phyloP scores from a whole-genome alignment of 1,140 invertebrate species.

The Venustaconcha ellipsiformis region DNA sequence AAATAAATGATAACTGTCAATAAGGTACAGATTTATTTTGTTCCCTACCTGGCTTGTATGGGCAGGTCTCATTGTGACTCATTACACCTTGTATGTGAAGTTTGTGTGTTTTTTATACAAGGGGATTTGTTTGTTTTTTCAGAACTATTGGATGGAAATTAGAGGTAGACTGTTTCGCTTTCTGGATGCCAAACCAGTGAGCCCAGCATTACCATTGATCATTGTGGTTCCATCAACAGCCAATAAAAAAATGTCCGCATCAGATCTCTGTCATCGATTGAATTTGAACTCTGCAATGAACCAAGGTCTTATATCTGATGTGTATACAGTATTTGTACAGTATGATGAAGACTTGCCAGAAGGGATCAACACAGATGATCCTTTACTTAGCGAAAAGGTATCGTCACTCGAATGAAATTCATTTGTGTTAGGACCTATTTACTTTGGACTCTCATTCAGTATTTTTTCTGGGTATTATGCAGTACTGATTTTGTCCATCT shows the following conservation, averaged over 20 bases:
- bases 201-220: slow-evolving; percentile 52
- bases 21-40: background rate
- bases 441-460: too few relatives aligned
- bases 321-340: slow-evolving; percentile 25
- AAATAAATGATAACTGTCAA: background rate
- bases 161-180: slow-evolving; percentile 41
- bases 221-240: slow-evolving; percentile 41
- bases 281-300: slow-evolving; percentile 39
- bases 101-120: background rate
- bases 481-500: too few relatives aligned
- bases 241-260: slow-evolving; percentile 23
- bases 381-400: slow-evolving; percentile 36
- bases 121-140: slow-evolving; percentile 2
- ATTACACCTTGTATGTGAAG: background rate
- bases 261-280: slow-evolving; percentile 31
- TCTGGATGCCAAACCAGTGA: slow-evolving; percentile 44
- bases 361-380: slow-evolving; percentile 31
- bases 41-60: background rate
- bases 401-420: too few relatives aligned
- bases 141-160: slow-evolving; percentile 51
- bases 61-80: background rate
- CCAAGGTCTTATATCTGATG: slow-evolving; percentile 37
- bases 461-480: too few relatives aligned
- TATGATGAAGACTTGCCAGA: slow-evolving; percentile 9
- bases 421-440: too few relatives aligned